phyloP scores from a whole-genome alignment of 2,888 invertebrate genomes.

The Calephelis perditalis region DNA sequence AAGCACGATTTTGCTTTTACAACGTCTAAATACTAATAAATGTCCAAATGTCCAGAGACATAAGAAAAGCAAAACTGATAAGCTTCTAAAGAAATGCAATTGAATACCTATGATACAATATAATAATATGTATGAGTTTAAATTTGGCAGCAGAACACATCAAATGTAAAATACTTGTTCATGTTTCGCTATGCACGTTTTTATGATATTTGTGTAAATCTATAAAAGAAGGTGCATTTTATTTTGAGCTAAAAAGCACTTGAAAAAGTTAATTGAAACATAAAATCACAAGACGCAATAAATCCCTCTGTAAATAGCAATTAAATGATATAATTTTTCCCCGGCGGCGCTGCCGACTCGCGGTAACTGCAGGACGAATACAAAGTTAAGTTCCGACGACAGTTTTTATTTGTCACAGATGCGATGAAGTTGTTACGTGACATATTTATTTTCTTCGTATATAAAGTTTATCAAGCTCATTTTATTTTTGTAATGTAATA shows the following conservation, averaged over 20 bases:
- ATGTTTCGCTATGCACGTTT: too few relatives aligned
- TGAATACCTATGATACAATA: too few relatives aligned
- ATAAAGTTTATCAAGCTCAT: background rate
- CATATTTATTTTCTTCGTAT: conserved; percentile 8
- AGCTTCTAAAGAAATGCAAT: too few relatives aligned
- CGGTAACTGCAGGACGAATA: background rate
- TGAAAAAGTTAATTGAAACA: background rate
- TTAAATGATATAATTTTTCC: conserved; percentile 6
- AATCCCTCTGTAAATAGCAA: conserved; percentile 8
- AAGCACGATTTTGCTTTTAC: too few relatives aligned
- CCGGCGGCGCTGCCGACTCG: background rate
- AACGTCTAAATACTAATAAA: too few relatives aligned
- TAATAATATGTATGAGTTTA: too few relatives aligned
- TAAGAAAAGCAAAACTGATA: too few relatives aligned
- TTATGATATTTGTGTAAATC: too few relatives aligned
- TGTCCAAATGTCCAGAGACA: too few relatives aligned
- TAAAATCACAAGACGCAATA: background rate
- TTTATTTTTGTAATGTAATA: background rate
- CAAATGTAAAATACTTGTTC: too few relatives aligned
- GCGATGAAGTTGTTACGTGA: conserved; percentile 9
- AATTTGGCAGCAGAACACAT: too few relatives aligned
- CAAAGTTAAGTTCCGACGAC: conserved; percentile 5
- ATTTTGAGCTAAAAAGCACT: background rate
- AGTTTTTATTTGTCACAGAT: conserved; percentile 8
- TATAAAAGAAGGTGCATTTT: too few relatives aligned